Evolutionary conservation across 2,113 vertebrate species (phyloP).

Genomic region (Sander lucioperca): DNA sequence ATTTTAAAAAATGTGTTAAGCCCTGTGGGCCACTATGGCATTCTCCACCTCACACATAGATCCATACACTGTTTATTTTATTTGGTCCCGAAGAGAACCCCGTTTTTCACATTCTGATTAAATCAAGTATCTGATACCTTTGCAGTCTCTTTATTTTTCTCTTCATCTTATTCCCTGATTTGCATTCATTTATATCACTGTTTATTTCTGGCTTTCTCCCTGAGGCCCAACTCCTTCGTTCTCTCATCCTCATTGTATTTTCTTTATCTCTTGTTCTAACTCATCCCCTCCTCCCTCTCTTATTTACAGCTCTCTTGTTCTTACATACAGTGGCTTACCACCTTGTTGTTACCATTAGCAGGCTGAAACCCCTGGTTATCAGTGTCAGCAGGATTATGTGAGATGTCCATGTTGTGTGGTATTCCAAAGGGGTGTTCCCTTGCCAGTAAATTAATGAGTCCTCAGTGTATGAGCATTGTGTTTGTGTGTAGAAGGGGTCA

Average conservation of each 20-base stretch:
- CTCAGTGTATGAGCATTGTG: slow-evolving; percentile 26
- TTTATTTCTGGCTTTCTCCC: neutral
- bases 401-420: slow-evolving; percentile 43
- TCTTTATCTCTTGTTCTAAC: neutral
- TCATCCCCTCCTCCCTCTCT: neutral
- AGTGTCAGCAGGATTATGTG: slow-evolving; percentile 48
- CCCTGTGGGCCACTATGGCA: slow-evolving; percentile 35
- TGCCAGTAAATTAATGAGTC: slow-evolving; percentile 60
- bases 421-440: slow-evolving; percentile 48
- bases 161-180: neutral
- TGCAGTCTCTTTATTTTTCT: neutral
- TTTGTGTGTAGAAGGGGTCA: slow-evolving; percentile 18
- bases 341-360: slow-evolving; percentile 27
- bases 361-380: slow-evolving; percentile 33
- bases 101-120: neutral
- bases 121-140: too few species aligned
- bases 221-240: neutral
- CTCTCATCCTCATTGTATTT: neutral
- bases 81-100: neutral
- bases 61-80: slow-evolving; percentile 15
- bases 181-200: neutral
- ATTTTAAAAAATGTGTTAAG: slow-evolving; percentile 2
- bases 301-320: slow-evolving; percentile 11
- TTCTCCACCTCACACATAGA: slow-evolving; percentile 33
- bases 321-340: slow-evolving; percentile 22